These are phyloP conservation scores for Theonella swinhoei DNA, from an alignment of 37 sponge, comb jelly and placozoan genomes.

Conservation along the genomic window DNA sequence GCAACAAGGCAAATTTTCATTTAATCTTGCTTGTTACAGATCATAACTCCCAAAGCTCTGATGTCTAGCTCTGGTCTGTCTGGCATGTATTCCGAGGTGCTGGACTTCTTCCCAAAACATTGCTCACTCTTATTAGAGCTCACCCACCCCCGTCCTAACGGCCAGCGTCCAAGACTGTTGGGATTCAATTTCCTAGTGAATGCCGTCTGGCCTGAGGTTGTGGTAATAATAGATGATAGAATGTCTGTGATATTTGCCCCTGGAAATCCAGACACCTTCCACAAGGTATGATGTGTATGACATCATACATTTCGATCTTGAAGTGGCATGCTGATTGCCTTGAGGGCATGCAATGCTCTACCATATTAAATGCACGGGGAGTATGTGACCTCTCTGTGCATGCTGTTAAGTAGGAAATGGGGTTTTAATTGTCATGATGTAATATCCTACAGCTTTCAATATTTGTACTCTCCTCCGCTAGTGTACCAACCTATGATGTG, in stretches of 20 bases:
- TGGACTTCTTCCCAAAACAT: constrained; percentile 65
- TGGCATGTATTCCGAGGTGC: constrained; percentile 69
- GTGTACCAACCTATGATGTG: no score
- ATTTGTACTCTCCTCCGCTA: no score
- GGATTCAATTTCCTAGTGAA: constrained; percentile 94
- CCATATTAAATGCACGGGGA: no score
- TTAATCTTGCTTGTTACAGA: no score
- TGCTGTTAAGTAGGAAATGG: no score
- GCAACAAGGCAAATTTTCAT: no score
- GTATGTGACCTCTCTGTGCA: not conserved
- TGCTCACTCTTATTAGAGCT: constrained; percentile 69
- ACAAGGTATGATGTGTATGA: constrained; percentile 48
- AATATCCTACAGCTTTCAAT: no score
- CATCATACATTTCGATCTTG: not conserved
- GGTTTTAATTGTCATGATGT: no score
- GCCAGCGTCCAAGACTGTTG: not conserved
- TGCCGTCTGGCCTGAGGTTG: constrained; percentile 90
- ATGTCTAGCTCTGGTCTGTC: constrained; percentile 63
- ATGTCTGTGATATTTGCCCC: constrained; percentile 80
- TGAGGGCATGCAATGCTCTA: no score
- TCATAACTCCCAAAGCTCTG: constrained; percentile 40
- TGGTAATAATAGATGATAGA: constrained; percentile 54
- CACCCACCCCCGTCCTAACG: not conserved
- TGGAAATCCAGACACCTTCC: constrained; percentile 90
- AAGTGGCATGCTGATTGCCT: not conserved